phyloP scores from a whole-genome alignment of 2,113 vertebrate genomes.

The Entomyzon cyanotis region DNA sequence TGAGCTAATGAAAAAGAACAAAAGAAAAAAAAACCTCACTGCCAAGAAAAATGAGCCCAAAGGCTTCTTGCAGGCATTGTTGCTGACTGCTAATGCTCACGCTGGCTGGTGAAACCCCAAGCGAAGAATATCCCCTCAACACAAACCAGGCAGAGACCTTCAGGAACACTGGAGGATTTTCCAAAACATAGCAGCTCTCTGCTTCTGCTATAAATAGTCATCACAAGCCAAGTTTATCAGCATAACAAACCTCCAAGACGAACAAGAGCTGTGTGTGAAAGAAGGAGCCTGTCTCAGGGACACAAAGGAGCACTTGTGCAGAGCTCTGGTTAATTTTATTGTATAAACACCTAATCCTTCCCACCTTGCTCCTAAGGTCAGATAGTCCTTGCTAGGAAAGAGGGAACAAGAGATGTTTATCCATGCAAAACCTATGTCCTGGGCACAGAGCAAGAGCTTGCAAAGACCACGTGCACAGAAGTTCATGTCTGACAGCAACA shows the following conservation, averaged over 20 bases:
- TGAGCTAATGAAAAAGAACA: slow-evolving; percentile 25
- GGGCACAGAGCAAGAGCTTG: background rate
- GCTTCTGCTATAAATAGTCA: slow-evolving; percentile 56
- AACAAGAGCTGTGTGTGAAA: slow-evolving; percentile 24
- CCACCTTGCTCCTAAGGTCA: background rate
- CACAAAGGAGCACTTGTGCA: slow-evolving; percentile 46
- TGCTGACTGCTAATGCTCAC: slow-evolving; percentile 16
- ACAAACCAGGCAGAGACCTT: slow-evolving; percentile 19
- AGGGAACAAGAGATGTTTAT: background rate
- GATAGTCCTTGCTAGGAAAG: background rate
- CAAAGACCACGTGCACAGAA: background rate
- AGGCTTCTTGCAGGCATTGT: background rate
- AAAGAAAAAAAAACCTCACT: background rate
- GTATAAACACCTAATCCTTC: slow-evolving; percentile 43
- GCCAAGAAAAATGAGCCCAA: slow-evolving; percentile 34
- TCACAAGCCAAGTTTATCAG: slow-evolving; percentile 42
- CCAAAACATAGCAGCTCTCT: slow-evolving; percentile 51
- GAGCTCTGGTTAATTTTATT: slow-evolving; percentile 19
- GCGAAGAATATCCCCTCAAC: slow-evolving; percentile 18
- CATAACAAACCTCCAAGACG: slow-evolving; percentile 36
- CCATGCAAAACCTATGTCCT: background rate
- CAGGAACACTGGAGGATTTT: slow-evolving; percentile 11
- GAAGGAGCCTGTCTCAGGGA: slow-evolving; percentile 23
- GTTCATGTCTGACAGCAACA: background rate
- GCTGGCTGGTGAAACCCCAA: background rate